Evolutionary conservation across 2,113 vertebrate species (phyloP).

Genomic region (Xiphophorus hellerii): DNA sequence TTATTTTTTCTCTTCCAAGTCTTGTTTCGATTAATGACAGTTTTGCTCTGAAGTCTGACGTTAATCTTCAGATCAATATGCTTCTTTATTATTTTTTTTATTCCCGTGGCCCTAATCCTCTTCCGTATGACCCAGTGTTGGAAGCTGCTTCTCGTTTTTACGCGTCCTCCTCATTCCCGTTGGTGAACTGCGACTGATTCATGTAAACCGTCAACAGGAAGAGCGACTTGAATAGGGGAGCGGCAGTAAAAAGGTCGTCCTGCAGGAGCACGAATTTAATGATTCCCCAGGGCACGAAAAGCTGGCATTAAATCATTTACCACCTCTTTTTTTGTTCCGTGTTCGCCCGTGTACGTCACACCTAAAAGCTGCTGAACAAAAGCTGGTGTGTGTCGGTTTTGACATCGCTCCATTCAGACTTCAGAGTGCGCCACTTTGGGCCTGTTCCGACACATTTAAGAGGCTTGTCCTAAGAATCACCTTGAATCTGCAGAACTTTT

Average conservation of each 20-base stretch:
- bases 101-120: too few species aligned
- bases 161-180: constrained; percentile 13
- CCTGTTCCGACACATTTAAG: constrained; percentile 65
- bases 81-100: too few species aligned
- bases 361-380: constrained; percentile 52
- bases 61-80: too few species aligned
- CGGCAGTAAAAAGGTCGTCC: constrained; percentile 47
- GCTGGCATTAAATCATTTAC: constrained; percentile 47
- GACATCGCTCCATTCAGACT: constrained; percentile 22
- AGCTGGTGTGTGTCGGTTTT: constrained; percentile 39
- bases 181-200: constrained; percentile 18
- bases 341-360: constrained; percentile 48
- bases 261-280: constrained; percentile 67
- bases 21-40: too few species aligned
- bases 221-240: constrained; percentile 48
- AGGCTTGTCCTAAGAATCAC: constrained; percentile 35
- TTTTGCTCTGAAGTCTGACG: too few species aligned
- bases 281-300: constrained; percentile 56
- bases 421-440: constrained; percentile 44
- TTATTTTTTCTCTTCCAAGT: too few species aligned
- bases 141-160: constrained; percentile 41
- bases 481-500: not conserved
- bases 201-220: constrained; percentile 57
- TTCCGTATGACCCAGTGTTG: constrained; percentile 28
- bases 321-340: constrained; percentile 35